Conservation (phyloP, 2,797 vertebrate genomes). For the Notamacropus eugenii region DNA sequence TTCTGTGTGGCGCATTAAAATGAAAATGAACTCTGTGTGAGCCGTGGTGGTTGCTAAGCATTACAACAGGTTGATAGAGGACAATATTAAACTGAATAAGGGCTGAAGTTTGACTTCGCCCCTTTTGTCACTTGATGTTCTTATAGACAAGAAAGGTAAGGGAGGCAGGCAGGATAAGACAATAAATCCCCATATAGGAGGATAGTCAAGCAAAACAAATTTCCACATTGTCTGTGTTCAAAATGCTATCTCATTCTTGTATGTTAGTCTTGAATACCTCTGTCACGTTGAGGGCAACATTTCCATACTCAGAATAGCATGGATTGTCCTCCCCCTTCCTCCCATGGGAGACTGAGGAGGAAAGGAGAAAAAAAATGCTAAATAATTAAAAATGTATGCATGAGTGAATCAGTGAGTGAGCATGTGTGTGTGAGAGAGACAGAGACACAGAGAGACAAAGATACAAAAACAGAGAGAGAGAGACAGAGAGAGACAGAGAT, state of each 20-base stretch:
- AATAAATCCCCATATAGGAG: constrained; percentile 45
- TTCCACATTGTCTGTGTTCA: neutral
- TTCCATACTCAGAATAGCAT: neutral
- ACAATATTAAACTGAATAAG: constrained; percentile 69
- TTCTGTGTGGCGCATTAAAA: constrained; percentile 81
- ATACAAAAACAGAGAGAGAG: too few relatives aligned
- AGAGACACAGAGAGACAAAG: neutral
- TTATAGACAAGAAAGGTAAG: constrained; percentile 44
- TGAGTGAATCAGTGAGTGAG: neutral
- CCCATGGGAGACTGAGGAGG: neutral
- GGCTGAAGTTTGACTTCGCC: constrained; percentile 70
- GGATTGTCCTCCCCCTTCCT: neutral
- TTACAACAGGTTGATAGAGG: constrained; percentile 76
- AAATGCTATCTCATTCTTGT: neutral
- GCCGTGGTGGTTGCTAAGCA: constrained; percentile 70
- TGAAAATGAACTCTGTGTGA: constrained; percentile 81
- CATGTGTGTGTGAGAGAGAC: neutral
- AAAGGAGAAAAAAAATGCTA: neutral
- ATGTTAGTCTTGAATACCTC: neutral
- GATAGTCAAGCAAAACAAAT: constrained; percentile 52
- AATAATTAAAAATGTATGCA: neutral
- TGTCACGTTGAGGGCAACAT: neutral
- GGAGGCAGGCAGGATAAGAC: constrained; percentile 19
- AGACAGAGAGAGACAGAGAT: too few relatives aligned
- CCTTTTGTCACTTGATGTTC: constrained; percentile 73